Base-by-base conservation (phyloP, 2,888 invertebrate genomes). In the Acrobasis repandana region DNA sequence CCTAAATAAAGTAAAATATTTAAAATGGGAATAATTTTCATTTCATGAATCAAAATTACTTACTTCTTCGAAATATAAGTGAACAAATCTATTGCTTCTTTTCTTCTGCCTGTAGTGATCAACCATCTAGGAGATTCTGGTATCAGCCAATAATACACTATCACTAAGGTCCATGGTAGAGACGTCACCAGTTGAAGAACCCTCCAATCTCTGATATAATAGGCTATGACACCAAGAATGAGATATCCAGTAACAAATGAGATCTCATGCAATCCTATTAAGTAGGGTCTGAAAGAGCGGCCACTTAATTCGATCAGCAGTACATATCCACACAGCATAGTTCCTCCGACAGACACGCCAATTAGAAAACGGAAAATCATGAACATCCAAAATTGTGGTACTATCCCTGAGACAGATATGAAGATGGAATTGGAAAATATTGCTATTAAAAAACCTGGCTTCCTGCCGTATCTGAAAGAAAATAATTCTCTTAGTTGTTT, bases 61-160 rank as follows among this genome's bases (percentile, higher is more conserved):
- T 77, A 90, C 76, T 69, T 82, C 67, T 86, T 93, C 0, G 96
- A 96, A 9, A 95, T 95, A 61, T 91, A 89, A 58, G 93, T 93
- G n/a, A 97, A 82, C 0, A 96, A 83, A 38, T 85, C 77, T 3
- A 95, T 87, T 0, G 96, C 95, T 68, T 94, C 88, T 34, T 94
- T 93, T 60, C 93, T 91, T 64, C 91, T 93, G 0, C 95, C 96
- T 1, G 94, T 93, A 11, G 95, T 94, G 50, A 96, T 92, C 9
- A 96, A 86, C 96, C 96, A 97, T 60, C 96, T 92, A 0, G 97
- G 96, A 2, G 96, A 96, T 85, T 97, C 97, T 0, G 96, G 96
- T 60, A 96, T 85, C 9, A 96, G 74, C 93, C 95, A 95, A 73
- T 94, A 94, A 67, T 94, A 95, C 0, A 92, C 81, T 47, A 94